phyloP scores from a whole-genome alignment of 2,797 vertebrate species.

The Girardinus metallicus region DNA sequence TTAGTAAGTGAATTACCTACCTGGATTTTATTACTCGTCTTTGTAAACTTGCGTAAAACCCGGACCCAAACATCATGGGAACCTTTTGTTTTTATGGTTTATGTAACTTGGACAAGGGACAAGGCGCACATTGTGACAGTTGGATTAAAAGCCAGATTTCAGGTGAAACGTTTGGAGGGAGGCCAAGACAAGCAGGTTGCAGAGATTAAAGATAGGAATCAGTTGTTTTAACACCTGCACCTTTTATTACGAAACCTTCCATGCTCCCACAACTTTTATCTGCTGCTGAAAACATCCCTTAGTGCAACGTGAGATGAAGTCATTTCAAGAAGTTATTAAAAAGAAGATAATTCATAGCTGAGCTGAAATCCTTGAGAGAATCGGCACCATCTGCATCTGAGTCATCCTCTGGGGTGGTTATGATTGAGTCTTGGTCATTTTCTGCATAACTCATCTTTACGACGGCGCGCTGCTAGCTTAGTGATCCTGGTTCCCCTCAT shows the following conservation, averaged over 20 bases:
- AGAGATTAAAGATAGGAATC: neutral
- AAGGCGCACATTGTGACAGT: neutral
- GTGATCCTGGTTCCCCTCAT: slow-evolving; percentile 40
- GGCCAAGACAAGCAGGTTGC: neutral
- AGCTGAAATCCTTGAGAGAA: slow-evolving; percentile 28
- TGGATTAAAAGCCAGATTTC: neutral
- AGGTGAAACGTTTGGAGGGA: neutral
- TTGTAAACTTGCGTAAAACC: neutral
- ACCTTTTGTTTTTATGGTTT: neutral
- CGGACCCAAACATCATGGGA: neutral
- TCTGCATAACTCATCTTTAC: slow-evolving; percentile 76
- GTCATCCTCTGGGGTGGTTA: slow-evolving; percentile 41
- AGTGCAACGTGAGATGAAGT: neutral
- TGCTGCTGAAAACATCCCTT: neutral
- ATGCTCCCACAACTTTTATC: neutral
- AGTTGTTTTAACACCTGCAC: slow-evolving; percentile 5
- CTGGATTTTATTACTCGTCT: neutral
- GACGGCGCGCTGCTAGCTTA: slow-evolving; percentile 56
- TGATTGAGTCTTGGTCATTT: slow-evolving; percentile 61
- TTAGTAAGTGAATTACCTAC: neutral
- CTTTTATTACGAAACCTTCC: neutral
- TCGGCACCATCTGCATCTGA: slow-evolving; percentile 63
- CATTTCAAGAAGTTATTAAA: slow-evolving; percentile 6
- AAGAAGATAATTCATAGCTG: neutral
- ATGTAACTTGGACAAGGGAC: neutral